phyloP scores from a whole-genome alignment of 2,888 invertebrate genomes.

The Bhutanitis thaidina region DNA sequence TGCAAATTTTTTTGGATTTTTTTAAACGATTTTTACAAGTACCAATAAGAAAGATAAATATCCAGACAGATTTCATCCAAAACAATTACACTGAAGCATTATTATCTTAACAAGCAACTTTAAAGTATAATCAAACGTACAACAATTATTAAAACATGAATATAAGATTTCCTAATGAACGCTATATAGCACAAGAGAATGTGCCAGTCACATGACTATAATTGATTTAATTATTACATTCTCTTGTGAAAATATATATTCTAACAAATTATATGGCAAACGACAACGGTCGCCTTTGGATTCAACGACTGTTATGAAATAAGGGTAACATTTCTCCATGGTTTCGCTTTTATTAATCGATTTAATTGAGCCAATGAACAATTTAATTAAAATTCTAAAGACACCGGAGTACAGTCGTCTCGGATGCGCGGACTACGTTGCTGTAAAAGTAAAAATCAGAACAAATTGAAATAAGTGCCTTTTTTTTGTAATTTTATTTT shows the following conservation, averaged over 20 bases:
- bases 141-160: no score
- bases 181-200: not conserved
- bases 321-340: slow-evolving; percentile 23
- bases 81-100: no score
- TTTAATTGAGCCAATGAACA: slow-evolving; percentile 74
- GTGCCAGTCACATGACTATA: not conserved
- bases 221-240: no score
- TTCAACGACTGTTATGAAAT: slow-evolving; percentile 18
- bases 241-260: no score
- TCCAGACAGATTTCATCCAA: no score
- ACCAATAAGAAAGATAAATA: no score
- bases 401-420: slow-evolving; percentile 48
- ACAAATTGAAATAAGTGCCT: not conserved
- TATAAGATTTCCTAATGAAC: no score
- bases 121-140: no score
- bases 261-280: slow-evolving; percentile 11
- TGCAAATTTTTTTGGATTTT: no score
- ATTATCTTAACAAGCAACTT: no score
- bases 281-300: slow-evolving; percentile 15
- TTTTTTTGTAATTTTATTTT: no score
- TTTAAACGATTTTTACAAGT: no score
- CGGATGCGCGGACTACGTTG: slow-evolving; percentile 36
- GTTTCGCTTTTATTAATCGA: slow-evolving; percentile 57
- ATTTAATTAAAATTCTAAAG: slow-evolving; percentile 76
- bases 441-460: slow-evolving; percentile 20